phyloP scores from a whole-genome alignment of 2,888 invertebrate genomes.

The Hirudinaria manillensis region DNA sequence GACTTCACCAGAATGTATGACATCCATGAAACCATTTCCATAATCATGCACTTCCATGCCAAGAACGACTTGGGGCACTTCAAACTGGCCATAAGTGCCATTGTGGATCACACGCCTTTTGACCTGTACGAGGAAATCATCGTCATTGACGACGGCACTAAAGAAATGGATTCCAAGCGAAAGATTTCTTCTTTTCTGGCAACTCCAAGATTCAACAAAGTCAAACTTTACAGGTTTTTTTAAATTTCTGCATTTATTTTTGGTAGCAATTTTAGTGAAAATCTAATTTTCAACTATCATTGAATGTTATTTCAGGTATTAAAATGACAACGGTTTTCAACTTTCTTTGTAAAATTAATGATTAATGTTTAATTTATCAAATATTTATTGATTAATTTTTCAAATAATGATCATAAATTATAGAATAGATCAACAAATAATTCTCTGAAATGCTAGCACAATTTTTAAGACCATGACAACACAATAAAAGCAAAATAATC shows the following conservation, averaged over 20 bases:
- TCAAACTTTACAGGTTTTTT: conserved; percentile 33
- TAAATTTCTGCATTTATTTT: background rate
- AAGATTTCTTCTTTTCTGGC: conserved; percentile 36
- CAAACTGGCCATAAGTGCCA: conserved; percentile 37
- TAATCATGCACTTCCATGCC: conserved; percentile 38
- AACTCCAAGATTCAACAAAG: conserved; percentile 34
- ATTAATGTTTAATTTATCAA: too few relatives aligned
- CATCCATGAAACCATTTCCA: conserved; percentile 35
- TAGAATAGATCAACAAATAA: background rate
- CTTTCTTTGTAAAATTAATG: too few relatives aligned
- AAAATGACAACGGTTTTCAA: background rate
- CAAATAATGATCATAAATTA: too few relatives aligned
- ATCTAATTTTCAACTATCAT: background rate
- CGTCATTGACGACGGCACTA: conserved; percentile 40
- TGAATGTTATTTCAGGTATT: background rate
- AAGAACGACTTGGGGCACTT: conserved; percentile 35
- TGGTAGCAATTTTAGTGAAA: background rate
- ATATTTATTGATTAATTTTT: too few relatives aligned
- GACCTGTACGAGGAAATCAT: conserved; percentile 39
- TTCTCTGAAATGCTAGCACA: background rate
- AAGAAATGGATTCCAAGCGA: conserved; percentile 9
- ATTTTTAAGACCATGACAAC: too few relatives aligned
- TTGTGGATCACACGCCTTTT: conserved; percentile 37
- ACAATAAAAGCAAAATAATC: background rate
- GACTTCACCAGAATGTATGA: conserved; percentile 28